These are phyloP conservation scores for Virgularia gustaviana DNA, from an alignment of 92 coral and sea anemone species.

Conservation along the genomic window DNA sequence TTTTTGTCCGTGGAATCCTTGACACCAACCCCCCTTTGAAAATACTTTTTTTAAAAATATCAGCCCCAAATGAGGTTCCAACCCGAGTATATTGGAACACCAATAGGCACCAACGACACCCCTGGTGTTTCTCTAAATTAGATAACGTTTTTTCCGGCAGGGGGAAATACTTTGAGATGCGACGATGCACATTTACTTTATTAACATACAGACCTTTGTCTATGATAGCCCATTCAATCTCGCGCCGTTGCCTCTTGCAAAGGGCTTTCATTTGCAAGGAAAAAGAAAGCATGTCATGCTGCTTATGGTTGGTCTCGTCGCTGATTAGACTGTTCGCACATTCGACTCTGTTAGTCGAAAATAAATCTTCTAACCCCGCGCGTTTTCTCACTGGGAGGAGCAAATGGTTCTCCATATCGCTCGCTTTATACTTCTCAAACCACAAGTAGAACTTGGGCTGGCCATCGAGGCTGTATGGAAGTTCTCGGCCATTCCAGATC, in stretches of 20 bases:
- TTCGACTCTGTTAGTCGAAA: neutral
- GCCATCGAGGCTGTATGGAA: neutral
- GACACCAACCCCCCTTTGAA: no score
- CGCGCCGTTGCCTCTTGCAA: neutral
- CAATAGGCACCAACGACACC: no score
- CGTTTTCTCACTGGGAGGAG: neutral
- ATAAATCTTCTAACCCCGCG: neutral
- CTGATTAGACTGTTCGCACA: conserved; percentile 1
- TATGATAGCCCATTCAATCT: neutral
- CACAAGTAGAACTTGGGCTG: neutral
- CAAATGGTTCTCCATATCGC: neutral
- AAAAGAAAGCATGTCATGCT: conserved; percentile 18
- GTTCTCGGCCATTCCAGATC: conserved; percentile 1
- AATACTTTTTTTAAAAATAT: no score
- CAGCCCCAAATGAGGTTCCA: no score
- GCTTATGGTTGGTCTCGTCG: conserved; percentile 13
- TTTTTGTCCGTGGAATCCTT: no score
- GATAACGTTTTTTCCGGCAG: no score
- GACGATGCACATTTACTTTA: no score
- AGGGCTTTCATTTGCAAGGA: neutral
- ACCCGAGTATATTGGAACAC: no score
- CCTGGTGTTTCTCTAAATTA: no score
- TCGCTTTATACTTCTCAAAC: conserved; percentile 3
- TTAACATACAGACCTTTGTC: conserved; percentile 12
- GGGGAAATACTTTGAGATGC: no score